Evolutionary conservation across 2,888 invertebrate genomes (phyloP).

Genomic region (Malthinus flaveolus): DNA sequence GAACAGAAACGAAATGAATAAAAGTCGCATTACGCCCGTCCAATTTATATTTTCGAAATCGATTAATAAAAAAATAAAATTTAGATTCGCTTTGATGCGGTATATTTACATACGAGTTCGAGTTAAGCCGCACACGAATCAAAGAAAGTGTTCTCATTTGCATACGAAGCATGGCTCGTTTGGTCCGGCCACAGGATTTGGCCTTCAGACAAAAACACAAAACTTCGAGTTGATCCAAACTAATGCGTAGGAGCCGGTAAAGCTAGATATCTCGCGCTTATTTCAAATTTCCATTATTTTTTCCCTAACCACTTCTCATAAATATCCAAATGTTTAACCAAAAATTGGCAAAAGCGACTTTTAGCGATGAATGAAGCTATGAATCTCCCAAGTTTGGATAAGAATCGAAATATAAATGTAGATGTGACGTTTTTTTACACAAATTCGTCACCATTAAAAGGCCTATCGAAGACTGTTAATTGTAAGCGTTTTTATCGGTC

Average conservation of each 20-base stretch:
- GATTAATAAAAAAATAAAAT: constrained; percentile 25
- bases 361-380: constrained; percentile 10
- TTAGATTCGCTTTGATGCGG: constrained; percentile 30
- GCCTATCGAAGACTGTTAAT: constrained; percentile 30
- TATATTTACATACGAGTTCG: constrained; percentile 36
- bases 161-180: constrained; percentile 35
- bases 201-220: constrained; percentile 31
- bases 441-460: constrained; percentile 31
- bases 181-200: constrained; percentile 29
- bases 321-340: constrained; percentile 1
- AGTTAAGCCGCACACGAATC: constrained; percentile 34
- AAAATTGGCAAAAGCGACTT: neutral
- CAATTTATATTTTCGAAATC: constrained; percentile 12
- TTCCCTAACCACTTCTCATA: neutral
- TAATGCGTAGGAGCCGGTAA: constrained; percentile 28
- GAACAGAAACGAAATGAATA: constrained; percentile 44
- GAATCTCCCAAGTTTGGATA: constrained; percentile 13
- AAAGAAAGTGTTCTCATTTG: constrained; percentile 36
- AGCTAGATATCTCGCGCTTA: constrained; percentile 19
- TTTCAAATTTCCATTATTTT: constrained; percentile 9
- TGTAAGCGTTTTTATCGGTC: constrained; percentile 31
- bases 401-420: constrained; percentile 18
- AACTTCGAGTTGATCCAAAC: constrained; percentile 19
- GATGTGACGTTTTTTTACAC: constrained; percentile 23
- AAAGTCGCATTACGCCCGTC: neutral